These are phyloP conservation scores for Apogon talboti DNA, from an alignment of 2,797 vertebrate species.

Conservation along the genomic window DNA sequence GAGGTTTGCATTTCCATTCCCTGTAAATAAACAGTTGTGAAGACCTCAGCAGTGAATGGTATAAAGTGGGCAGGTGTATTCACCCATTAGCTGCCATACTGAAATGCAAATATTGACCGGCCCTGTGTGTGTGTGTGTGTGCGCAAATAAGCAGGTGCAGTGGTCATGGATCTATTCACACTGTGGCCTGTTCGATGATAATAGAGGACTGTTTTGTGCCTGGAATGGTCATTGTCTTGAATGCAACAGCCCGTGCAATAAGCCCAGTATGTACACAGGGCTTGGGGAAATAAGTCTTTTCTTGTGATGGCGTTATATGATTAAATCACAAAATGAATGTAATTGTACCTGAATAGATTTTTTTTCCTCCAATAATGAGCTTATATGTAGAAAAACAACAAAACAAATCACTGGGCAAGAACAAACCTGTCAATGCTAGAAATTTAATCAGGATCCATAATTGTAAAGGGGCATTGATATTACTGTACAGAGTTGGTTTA, in stretches of 20 bases:
- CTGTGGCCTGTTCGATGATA: slow-evolving; percentile 14
- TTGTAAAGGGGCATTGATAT: too few species aligned
- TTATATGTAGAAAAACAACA: too few species aligned
- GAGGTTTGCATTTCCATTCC: slow-evolving; percentile 3
- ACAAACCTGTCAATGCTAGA: too few species aligned
- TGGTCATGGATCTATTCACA: slow-evolving; percentile 33
- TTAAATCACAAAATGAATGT: too few species aligned
- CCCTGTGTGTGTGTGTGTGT: not conserved
- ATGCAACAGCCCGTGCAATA: not conserved
- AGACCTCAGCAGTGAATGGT: slow-evolving; percentile 20
- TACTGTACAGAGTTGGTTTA: too few species aligned
- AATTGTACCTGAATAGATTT: too few species aligned
- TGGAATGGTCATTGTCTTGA: not conserved
- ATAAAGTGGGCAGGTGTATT: slow-evolving; percentile 45
- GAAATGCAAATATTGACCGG: slow-evolving; percentile 59
- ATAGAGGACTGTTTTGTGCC: slow-evolving; percentile 12
- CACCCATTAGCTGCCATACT: slow-evolving; percentile 41
- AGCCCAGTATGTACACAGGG: not conserved
- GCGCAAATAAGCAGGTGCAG: slow-evolving; percentile 59
- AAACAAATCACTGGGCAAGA: too few species aligned
- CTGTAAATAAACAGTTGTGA: slow-evolving; percentile 15
- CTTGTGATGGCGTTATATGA: too few species aligned
- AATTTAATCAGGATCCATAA: too few species aligned
- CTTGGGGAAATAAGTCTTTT: not conserved
- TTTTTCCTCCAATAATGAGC: too few species aligned